These are phyloP conservation scores for Oscheius myriophilus DNA, from an alignment of 2,888 invertebrate species.

Conservation along the genomic window DNA sequence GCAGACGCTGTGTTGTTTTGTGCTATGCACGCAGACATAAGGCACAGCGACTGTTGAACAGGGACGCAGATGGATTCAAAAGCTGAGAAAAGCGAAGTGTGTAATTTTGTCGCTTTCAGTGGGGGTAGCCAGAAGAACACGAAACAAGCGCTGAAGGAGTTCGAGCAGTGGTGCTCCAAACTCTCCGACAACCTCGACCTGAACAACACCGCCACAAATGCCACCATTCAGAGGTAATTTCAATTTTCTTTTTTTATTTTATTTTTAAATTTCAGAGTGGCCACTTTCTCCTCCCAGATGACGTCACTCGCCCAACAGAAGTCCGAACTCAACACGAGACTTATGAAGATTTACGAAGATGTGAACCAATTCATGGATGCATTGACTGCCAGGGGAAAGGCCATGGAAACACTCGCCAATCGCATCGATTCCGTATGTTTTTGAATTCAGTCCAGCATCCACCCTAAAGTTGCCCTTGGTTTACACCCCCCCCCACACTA, in stretches of 20 bases:
- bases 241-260: background rate
- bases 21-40: background rate
- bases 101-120: slow-evolving; percentile 5
- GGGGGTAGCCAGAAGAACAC: background rate
- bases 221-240: slow-evolving; percentile 1
- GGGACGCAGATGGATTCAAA: no score
- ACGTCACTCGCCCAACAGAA: background rate
- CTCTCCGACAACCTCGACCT: background rate
- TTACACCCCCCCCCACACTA: no score
- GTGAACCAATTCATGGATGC: background rate
- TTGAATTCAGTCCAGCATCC: no score
- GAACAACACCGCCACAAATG: background rate
- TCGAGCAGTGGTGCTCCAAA: background rate
- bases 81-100: no score
- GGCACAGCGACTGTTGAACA: no score
- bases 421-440: slow-evolving; percentile 16
- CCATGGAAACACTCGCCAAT: slow-evolving; percentile 2
- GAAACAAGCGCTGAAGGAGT: background rate
- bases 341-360: background rate
- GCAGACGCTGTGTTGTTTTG: no score
- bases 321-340: background rate
- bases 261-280: background rate
- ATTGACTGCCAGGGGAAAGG: background rate
- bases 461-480: no score
- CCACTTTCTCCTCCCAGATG: background rate